Base-by-base conservation (phyloP, 2,888 invertebrate genomes). In the Allolobophora icterica region DNA sequence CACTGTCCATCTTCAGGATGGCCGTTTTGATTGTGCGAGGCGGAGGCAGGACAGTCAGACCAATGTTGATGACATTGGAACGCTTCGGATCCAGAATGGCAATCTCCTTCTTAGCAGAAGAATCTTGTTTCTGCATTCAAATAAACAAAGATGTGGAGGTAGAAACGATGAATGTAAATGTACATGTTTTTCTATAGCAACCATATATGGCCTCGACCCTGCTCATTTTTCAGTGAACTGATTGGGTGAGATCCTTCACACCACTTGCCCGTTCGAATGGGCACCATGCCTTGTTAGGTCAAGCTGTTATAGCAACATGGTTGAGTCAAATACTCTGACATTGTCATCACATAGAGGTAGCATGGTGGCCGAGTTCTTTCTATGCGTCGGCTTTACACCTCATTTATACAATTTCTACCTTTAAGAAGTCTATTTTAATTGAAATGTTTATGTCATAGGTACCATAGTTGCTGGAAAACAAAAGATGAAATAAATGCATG, bases 41-140 rank as follows among this genome's bases (percentile, higher is more conserved):
- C 0, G 99, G 99, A 4, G 99, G 99, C 93, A 99, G 96, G 95
- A 99, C 99, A 38, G 99, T 99, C 97, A 99, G 98, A 33, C 99
- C 99, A 94, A 99, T 99, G 95, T 99, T 99, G 94, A 99, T 99
- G 87, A 99, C 99, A 95, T 99, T 99, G 17, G 99, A 99, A 93
- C 99, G 96, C 95, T 99, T 99, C 89, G 98, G 97, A 95, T 99
- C 98, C 95, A 99, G 96, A 84, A 99, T 99, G 91, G 99, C 97
- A 92, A 98, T 97, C 95, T 98, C 98, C 95, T 98, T 98, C 96
- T 97, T 98, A 93, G 94, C 92, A 92, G 94, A 92, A 92, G 93
- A 93, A 92, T 94, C 94, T 93, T 91, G 91, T 89, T 93, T 93
- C 93, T 93, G 91, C 87, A 91, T 33, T 90, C 42, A 91, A 91